Evolutionary conservation across 2,113 vertebrate genomes (phyloP), one percentile per base, ranked within the genome.

Genomic region (Ciconia boyciana): DNA sequence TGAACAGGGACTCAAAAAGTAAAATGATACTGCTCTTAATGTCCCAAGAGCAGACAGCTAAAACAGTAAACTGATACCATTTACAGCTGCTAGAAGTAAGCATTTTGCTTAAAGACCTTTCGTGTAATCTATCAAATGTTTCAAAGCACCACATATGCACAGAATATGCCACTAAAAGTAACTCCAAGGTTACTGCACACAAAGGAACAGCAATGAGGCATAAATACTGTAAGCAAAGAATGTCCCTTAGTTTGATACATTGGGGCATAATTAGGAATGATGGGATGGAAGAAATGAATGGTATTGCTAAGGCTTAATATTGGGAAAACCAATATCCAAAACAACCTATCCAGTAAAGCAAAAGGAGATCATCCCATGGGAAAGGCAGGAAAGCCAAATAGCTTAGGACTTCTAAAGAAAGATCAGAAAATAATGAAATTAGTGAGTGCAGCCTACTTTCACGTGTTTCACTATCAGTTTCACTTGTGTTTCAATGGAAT

Each of bases 41-140:
- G 75, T 89, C n/a, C 74, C 41, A 71, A 18, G 22, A 89, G 55
- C 25, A 94, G 49, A 51, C 32, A 96, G 85, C 48, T 92, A 75
- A 61, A 97, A 78, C 29, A 89, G 74, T 93, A 92, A 97, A 93
- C 80, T 58, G 83, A 95, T 88, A 94, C 61, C 81, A 79, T 70
- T 97, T 83, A 83, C 94, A 91, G 91, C 88, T 95, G 77, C 92
- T 94, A 94, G 72, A 94, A 92, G 48, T 5, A 83, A 89, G 43
- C 34, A 28, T 90, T 92, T 81, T 89, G 66, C 51, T 89, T 89
- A 62, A 95, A 92, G 60, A 52, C 41, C 17, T 74, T 70, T 62
- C 51, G 39, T 9, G 16, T 39, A 61, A 85, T 75, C 55, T 86
- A 72, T 68, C 0, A 66, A 89, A 14, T 34, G 61, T 94, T 93